Conservation (phyloP, 2,888 invertebrate species). For the Panorpa germanica region DNA sequence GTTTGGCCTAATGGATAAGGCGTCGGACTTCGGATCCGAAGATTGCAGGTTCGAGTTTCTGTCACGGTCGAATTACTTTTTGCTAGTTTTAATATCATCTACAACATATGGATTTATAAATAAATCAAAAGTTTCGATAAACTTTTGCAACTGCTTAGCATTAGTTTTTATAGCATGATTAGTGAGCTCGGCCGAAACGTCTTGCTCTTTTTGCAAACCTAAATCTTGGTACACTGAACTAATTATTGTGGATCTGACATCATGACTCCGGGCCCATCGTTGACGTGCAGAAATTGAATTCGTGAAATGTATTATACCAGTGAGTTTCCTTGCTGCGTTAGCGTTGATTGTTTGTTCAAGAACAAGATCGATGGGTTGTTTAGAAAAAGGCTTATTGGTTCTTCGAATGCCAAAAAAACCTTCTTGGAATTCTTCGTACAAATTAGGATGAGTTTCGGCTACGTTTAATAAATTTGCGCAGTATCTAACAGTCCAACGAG, state of each 20-base stretch:
- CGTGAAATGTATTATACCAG: constrained; percentile 14
- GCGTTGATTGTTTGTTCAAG: constrained; percentile 19
- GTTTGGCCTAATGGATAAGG: too few species aligned
- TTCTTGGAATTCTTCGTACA: constrained; percentile 13
- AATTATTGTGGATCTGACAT: constrained; percentile 11
- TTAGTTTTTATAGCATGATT: too few species aligned
- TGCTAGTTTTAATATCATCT: too few species aligned
- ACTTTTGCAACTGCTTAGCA: too few species aligned
- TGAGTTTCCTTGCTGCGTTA: constrained; percentile 15
- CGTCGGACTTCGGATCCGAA: too few species aligned
- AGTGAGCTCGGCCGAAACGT: too few species aligned
- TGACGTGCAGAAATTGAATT: constrained; percentile 16
- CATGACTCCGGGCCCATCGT: constrained; percentile 12
- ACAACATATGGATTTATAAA: too few species aligned
- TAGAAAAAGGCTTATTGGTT: constrained; percentile 17
- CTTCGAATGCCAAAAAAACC: constrained; percentile 17
- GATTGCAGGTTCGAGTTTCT: too few species aligned
- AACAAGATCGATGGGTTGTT: constrained; percentile 17
- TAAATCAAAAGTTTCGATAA: too few species aligned
- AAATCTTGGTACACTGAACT: too few species aligned
- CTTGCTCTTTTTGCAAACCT: too few species aligned
- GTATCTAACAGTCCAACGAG: constrained; percentile 17
- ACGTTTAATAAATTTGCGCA: constrained; percentile 17
- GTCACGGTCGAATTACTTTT: too few species aligned
- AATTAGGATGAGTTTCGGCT: constrained; percentile 16